These are phyloP conservation scores for Carassius auratus DNA, from an alignment of 2,113 vertebrate genomes.

Conservation along the genomic window DNA sequence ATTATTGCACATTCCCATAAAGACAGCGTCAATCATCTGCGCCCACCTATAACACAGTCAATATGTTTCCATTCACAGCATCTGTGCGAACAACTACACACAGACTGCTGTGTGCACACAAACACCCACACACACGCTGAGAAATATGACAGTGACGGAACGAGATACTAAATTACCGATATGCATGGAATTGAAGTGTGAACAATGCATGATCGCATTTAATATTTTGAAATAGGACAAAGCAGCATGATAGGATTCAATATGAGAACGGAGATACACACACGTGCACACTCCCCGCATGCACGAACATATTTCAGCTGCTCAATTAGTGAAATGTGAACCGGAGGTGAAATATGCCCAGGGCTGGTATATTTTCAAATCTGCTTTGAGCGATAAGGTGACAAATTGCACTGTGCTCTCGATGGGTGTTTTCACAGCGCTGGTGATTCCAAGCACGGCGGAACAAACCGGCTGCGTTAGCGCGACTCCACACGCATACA, in stretches of 20 bases:
- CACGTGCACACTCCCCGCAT: slow-evolving; percentile 20
- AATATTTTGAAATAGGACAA: background rate
- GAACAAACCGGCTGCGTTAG: slow-evolving; percentile 29
- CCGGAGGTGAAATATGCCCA: slow-evolving; percentile 55
- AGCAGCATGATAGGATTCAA: background rate
- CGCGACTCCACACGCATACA: slow-evolving; percentile 43
- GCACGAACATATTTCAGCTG: slow-evolving; percentile 49
- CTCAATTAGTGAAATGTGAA: slow-evolving; percentile 62
- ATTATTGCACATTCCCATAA: slow-evolving; percentile 31
- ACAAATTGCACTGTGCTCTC: slow-evolving; percentile 53
- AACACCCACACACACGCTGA: background rate
- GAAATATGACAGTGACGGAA: background rate
- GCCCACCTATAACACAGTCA: background rate
- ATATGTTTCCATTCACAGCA: slow-evolving; percentile 15
- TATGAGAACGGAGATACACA: background rate
- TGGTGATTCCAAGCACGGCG: slow-evolving; percentile 27
- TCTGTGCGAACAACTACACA: slow-evolving; percentile 21
- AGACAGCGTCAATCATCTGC: slow-evolving; percentile 32
- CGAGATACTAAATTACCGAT: background rate
- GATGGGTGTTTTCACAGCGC: slow-evolving; percentile 47
- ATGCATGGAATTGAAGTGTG: background rate
- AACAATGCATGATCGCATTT: background rate
- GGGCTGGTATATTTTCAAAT: slow-evolving; percentile 56
- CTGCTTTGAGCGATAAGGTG: slow-evolving; percentile 62
- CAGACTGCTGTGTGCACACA: slow-evolving; percentile 17